phyloP scores from a whole-genome alignment of 2,888 invertebrate genomes.

The Acanthosepion lycidas region DNA sequence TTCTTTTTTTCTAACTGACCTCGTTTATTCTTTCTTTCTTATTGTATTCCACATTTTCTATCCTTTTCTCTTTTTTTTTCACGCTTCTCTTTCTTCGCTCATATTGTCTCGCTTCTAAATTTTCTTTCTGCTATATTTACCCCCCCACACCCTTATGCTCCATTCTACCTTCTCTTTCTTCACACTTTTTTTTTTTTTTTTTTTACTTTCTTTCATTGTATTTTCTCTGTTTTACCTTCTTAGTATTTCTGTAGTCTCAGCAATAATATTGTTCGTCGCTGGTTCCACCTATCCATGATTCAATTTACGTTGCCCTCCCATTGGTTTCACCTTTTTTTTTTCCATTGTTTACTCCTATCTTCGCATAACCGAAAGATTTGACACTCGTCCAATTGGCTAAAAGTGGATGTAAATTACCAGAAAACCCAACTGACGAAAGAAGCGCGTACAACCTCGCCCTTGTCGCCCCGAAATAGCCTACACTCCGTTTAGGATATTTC shows the following conservation, averaged over 20 bases:
- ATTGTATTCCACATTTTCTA: no score
- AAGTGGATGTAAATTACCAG: neutral
- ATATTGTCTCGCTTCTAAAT: neutral
- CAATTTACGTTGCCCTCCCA: neutral
- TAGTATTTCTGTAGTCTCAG: no score
- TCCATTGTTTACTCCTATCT: neutral
- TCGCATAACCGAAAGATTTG: neutral
- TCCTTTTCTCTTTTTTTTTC: no score
- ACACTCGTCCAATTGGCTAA: constrained; percentile 4
- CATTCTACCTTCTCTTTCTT: no score
- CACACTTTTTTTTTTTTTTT: no score
- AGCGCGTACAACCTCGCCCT: neutral
- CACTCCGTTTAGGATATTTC: neutral
- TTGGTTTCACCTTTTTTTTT: neutral
- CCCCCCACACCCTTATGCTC: no score
- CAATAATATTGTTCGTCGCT: neutral
- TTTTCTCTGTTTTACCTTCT: no score
- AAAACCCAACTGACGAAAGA: neutral
- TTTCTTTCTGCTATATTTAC: neutral
- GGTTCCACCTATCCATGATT: neutral
- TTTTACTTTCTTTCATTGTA: no score
- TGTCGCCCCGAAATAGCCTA: neutral
- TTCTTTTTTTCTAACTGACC: no score
- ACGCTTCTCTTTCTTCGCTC: no score
- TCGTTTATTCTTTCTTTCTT: no score